Evolutionary conservation across 2,888 invertebrate species (phyloP), one percentile per base, ranked within the genome.

Genomic region (Protodeltote pygarga): DNA sequence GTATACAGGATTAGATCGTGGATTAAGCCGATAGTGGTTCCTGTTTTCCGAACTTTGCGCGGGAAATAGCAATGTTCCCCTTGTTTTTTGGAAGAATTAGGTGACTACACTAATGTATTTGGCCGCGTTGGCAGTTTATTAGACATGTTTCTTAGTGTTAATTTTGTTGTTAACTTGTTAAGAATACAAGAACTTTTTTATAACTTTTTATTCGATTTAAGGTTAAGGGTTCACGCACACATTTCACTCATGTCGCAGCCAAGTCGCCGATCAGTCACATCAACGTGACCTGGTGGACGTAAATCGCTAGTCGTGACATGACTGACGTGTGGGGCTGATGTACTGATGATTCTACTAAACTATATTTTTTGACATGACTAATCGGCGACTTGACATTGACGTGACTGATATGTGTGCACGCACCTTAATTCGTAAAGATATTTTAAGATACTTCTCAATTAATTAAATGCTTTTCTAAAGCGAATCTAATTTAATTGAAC

Each of bases 1-100:
- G 80, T 75, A 73, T 64, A 59, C 72, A 47, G 83, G 89, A 91
- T 91, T 89, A 85, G 86, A 89, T 89, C 77, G 77, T 65, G 66
- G 61, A 67, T 70, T 69, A 61, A 63, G 50, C 51, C 63, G 63
- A 65, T 55, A 57, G 62, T 67, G 53, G 50, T 65, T 58, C 65
- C 63, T 63, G 58, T 59, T 70, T 68, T 53, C 52, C 61, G 44
- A 71, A 65, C 42, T 67, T 59, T 25, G 27, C 51, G 63, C 48
- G 51, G 60, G 54, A 65, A 65, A 71, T 69, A 58, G 47, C 55
- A 49, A 44, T 34, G 42, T 45, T 53, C 51, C 39, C 44, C 49
- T 46, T 45, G 49, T 55, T 65, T 65, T 60, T 60, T 35, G 53
- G 47, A 29, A 55, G 31, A 59, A 49, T 53, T 52, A 41, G 34